phyloP scores from a whole-genome alignment of 2,888 invertebrate species.

The Pilophorus perplexus region DNA sequence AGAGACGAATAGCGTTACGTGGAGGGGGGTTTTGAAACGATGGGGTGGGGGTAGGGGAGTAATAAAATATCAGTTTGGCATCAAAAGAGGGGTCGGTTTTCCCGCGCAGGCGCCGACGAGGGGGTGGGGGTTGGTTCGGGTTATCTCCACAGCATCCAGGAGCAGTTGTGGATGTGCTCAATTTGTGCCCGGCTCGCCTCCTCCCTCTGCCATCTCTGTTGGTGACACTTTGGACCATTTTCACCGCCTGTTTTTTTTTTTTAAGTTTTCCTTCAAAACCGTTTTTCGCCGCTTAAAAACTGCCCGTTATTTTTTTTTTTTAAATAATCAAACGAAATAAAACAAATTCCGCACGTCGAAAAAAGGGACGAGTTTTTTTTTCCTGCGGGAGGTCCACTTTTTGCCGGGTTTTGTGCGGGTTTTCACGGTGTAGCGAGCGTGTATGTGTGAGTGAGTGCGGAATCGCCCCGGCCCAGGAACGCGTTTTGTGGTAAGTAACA shows the following conservation, averaged over 20 bases:
- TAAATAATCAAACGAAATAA: too few relatives aligned
- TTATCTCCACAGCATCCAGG: conserved; percentile 35
- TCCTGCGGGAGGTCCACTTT: neutral
- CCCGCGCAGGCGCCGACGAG: neutral
- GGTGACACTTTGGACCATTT: conserved; percentile 3
- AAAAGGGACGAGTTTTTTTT: neutral
- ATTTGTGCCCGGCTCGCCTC: conserved; percentile 10
- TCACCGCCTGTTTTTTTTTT: neutral
- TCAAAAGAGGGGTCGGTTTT: conserved; percentile 2
- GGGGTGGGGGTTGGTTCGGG: neutral
- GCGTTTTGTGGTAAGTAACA: conserved; percentile 26
- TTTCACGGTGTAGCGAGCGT: conserved; percentile 20
- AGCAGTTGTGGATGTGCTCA: conserved; percentile 26
- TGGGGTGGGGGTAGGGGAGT: neutral
- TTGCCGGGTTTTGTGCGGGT: conserved; percentile 3
- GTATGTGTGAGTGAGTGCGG: conserved; percentile 34
- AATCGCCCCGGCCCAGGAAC: conserved; percentile 30
- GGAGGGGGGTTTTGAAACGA: neutral
- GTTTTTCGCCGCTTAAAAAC: too few relatives aligned
- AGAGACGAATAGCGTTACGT: too few relatives aligned
- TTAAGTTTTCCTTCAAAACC: neutral
- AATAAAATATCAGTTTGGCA: conserved; percentile 33
- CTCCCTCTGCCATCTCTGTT: conserved; percentile 5
- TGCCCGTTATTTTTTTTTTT: too few relatives aligned
- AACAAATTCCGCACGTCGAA: neutral